Conservation (phyloP, 2,113 vertebrate species). For the Struthio camelus region DNA sequence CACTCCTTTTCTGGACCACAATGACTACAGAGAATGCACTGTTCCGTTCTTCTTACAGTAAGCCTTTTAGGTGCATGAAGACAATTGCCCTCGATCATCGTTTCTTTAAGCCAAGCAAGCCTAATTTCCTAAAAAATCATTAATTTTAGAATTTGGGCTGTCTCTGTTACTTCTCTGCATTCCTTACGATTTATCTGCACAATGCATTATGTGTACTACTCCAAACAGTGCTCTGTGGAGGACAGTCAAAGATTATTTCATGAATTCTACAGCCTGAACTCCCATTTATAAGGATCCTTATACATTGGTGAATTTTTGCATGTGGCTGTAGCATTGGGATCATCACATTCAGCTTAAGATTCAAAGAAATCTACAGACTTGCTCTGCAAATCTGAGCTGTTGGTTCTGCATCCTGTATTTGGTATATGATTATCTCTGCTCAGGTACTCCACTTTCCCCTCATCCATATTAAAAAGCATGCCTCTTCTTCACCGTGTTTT, state of each 20-base stretch:
- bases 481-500: fast-evolving
- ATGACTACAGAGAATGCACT: background rate
- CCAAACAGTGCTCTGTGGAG: fast-evolving
- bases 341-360: background rate
- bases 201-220: background rate
- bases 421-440: background rate
- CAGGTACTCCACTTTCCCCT: background rate
- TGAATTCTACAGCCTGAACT: background rate
- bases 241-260: background rate
- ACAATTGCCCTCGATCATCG: background rate
- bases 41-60: background rate
- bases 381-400: background rate
- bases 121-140: background rate
- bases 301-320: background rate
- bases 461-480: background rate
- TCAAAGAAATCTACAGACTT: background rate
- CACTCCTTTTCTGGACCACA: background rate
- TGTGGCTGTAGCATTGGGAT: background rate
- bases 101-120: background rate
- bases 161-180: background rate
- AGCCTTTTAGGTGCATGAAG: background rate
- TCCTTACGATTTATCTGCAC: background rate
- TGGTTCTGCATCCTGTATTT: background rate
- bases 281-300: background rate
- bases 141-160: background rate